Conservation (phyloP, 2,797 vertebrate species). For the Hydrocynus forskahlii region DNA sequence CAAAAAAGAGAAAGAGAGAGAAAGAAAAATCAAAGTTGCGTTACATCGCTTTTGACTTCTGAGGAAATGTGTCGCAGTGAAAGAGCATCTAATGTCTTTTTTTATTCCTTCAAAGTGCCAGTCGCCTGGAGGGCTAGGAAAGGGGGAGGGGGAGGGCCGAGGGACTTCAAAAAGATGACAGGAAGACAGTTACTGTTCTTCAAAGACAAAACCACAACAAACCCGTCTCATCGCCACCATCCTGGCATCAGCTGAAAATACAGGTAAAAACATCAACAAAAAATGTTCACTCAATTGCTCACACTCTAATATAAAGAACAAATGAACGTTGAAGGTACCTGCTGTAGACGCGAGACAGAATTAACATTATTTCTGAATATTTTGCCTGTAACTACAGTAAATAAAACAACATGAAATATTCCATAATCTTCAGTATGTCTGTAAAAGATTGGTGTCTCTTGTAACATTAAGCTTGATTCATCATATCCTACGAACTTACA, state of each 20-base stretch:
- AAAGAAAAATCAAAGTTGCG: slow-evolving; percentile 10
- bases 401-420: too few relatives aligned
- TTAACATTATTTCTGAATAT: too few relatives aligned
- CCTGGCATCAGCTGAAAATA: slow-evolving; percentile 1
- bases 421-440: too few relatives aligned
- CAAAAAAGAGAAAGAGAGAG: background rate
- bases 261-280: slow-evolving; percentile 7
- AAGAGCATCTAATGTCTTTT: background rate
- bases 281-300: background rate
- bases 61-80: slow-evolving; percentile 6
- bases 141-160: background rate
- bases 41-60: slow-evolving; percentile 6
- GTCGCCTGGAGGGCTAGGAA: slow-evolving; percentile 20
- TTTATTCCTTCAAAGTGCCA: slow-evolving; percentile 7
- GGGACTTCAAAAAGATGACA: slow-evolving; percentile 11
- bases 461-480: too few relatives aligned
- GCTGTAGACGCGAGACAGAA: background rate
- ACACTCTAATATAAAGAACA: background rate
- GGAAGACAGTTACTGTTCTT: slow-evolving; percentile 9
- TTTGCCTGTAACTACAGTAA: too few relatives aligned
- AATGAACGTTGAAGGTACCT: background rate
- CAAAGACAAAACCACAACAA: slow-evolving; percentile 25
- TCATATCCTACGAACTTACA: too few relatives aligned
- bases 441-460: too few relatives aligned
- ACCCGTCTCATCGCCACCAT: slow-evolving; percentile 12